Evolutionary conservation across 2,888 invertebrate species (phyloP), one percentile per base, ranked within the genome.

Genomic region (Notodonta ziczac): DNA sequence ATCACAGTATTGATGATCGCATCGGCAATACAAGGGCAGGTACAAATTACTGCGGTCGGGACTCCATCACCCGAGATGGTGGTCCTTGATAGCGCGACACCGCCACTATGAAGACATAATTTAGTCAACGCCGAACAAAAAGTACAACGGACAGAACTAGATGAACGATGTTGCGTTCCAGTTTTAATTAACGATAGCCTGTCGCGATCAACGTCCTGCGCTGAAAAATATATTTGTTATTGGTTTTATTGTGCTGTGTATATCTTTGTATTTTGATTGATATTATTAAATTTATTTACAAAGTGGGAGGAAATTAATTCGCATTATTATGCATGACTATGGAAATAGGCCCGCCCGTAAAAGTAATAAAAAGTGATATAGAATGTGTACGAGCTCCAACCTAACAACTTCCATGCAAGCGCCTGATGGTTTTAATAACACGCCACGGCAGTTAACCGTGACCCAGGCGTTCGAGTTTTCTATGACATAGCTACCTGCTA

Each of bases 21-120:
- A 82, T 84, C 81, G 78, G 84, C 80, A 84, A 84, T 82, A 82
- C 78, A 83, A 73, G 82, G 73, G 83, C 92, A 89, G 90, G 91
- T 91, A 93, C 91, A 93, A 92, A 92, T 92, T 89, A 90, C 86
- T 83, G 80, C 78, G 77, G 81, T 78, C 77, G 80, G 80, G 82
- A 67, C 81, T 90, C 90, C 84, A 89, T 90, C 91, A 87, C 82
- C 82, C 81, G 73, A 87, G 92, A 92, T 92, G 85, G 86, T 88
- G 88, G 85, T 83, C 84, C 76, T 58, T 58, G 91, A 93, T 92
- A 92, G 85, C 77, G 69, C 75, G 66, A 79, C 84, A 82, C 79
- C 83, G 86, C 88, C 90, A 86, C 84, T 88, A 92, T 92, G 87
- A 90, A 92, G 91, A 93, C 93, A 92, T 92, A 90, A 93, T 92